A percentile compares a stretch with the other conserved stretches of the same genome.
Evolutionary conservation across 2,888 invertebrate species (phyloP).

Genomic region (Stenodera caucasica): DNA sequence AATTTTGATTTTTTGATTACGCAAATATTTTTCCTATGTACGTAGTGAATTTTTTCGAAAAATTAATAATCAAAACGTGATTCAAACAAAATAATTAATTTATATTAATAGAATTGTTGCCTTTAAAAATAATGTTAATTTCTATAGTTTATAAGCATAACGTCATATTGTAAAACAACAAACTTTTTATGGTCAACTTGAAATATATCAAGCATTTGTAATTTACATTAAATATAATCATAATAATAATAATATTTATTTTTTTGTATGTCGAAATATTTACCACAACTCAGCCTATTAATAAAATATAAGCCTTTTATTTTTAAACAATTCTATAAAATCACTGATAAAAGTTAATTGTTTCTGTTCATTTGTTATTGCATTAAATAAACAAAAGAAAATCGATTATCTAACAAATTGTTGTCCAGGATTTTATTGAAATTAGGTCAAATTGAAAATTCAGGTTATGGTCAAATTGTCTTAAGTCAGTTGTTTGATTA

Average conservation of each 20-base stretch:
- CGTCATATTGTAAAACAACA: background rate
- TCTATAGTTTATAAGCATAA: background rate
- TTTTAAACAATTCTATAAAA: background rate
- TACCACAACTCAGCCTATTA: background rate
- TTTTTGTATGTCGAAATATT: background rate
- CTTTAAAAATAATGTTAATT: background rate
- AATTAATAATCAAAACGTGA: too few relatives aligned
- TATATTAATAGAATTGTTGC: too few relatives aligned
- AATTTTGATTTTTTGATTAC: background rate
- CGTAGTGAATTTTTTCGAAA: too few relatives aligned
- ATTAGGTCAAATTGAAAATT: background rate
- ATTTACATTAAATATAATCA: background rate
- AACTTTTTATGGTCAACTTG: constrained; percentile 1
- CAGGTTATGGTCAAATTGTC: background rate
- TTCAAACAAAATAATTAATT: too few relatives aligned
- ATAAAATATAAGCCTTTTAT: background rate
- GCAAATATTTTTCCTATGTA: too few relatives aligned
- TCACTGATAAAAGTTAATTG: background rate
- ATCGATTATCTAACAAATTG: background rate
- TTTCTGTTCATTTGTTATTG: background rate
- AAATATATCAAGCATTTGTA: background rate
- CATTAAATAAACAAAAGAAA: background rate
- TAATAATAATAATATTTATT: background rate
- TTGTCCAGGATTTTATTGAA: background rate
- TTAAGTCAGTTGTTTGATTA: too few relatives aligned